phyloP scores from a whole-genome alignment of 2,888 invertebrate genomes.

The Adela reaumurella region DNA sequence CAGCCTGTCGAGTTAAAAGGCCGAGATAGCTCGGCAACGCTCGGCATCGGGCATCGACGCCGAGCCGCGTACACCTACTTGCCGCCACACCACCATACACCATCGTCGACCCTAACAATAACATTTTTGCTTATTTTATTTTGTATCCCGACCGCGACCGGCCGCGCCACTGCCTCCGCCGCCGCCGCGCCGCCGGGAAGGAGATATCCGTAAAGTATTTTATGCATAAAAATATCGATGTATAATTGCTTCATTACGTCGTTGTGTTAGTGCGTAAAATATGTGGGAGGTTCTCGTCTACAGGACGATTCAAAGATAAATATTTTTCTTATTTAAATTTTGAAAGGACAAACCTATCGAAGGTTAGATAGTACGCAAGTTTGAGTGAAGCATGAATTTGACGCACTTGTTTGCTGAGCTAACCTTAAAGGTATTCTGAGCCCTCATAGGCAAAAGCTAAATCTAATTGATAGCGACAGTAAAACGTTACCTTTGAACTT shows the following conservation, averaged over 20 bases:
- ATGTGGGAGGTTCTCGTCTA: constrained; percentile 44
- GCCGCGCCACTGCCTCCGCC: too few species aligned
- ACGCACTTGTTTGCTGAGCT: too few species aligned
- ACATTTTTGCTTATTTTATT: constrained; percentile 34
- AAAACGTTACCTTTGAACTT: too few species aligned
- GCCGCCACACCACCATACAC: too few species aligned
- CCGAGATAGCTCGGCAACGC: constrained; percentile 47
- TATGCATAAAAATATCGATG: constrained; percentile 58
- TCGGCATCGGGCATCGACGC: constrained; percentile 22
- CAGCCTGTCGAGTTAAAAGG: constrained; percentile 52
- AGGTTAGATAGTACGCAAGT: too few species aligned
- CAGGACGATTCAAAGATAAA: too few species aligned
- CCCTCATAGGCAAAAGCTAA: too few species aligned
- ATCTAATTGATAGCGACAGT: too few species aligned
- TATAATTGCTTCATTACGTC: constrained; percentile 59
- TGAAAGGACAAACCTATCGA: too few species aligned
- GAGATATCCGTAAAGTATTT: constrained; percentile 52
- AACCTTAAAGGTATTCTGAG: too few species aligned
- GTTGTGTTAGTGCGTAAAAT: constrained; percentile 54
- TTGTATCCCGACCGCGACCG: constrained; percentile 40
- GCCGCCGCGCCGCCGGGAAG: constrained; percentile 30
- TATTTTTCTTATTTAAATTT: too few species aligned
- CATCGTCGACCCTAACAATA: constrained; percentile 48
- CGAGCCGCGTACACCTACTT: constrained; percentile 16
- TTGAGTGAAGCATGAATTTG: too few species aligned